phyloP scores from a whole-genome alignment of 2,888 invertebrate species.

The Congeria kusceri region DNA sequence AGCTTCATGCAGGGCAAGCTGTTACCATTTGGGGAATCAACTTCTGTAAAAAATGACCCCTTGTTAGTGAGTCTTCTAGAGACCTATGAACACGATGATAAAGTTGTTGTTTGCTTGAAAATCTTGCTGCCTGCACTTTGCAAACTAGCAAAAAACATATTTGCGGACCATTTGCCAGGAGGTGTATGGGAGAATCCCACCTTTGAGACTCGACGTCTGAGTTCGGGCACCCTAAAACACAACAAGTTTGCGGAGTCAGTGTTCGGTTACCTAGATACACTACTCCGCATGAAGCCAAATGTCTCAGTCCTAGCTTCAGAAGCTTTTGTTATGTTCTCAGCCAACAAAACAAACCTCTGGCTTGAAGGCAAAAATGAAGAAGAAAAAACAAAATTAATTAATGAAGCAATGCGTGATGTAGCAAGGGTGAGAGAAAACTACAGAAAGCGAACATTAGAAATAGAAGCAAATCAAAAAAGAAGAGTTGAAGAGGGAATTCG shows the following conservation, averaged over 20 bases:
- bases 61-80: slow-evolving; percentile 14
- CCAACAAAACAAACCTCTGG: slow-evolving; percentile 51
- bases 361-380: slow-evolving; percentile 35
- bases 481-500: slow-evolving; percentile 15
- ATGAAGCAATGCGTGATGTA: slow-evolving; percentile 35
- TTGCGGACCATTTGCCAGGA: slow-evolving; percentile 37
- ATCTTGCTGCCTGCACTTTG: slow-evolving; percentile 38
- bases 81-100: slow-evolving; percentile 40
- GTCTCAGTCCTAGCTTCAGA: slow-evolving; percentile 48
- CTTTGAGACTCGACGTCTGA: not conserved
- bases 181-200: slow-evolving; percentile 16
- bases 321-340: slow-evolving; percentile 53
- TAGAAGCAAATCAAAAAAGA: slow-evolving; percentile 28
- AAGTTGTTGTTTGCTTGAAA: slow-evolving; percentile 19
- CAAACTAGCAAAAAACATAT: slow-evolving; percentile 19
- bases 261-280: slow-evolving; percentile 30
- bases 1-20: slow-evolving; percentile 27
- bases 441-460: slow-evolving; percentile 26
- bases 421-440: slow-evolving; percentile 21
- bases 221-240: slow-evolving; percentile 9
- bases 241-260: slow-evolving; percentile 39
- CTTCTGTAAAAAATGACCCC: slow-evolving; percentile 28
- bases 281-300: slow-evolving; percentile 34
- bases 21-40: slow-evolving; percentile 8
- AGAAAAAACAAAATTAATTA: slow-evolving; percentile 24